These are phyloP conservation scores for Monopis laevigella DNA, from an alignment of 2,888 invertebrate species.

Conservation along the genomic window DNA sequence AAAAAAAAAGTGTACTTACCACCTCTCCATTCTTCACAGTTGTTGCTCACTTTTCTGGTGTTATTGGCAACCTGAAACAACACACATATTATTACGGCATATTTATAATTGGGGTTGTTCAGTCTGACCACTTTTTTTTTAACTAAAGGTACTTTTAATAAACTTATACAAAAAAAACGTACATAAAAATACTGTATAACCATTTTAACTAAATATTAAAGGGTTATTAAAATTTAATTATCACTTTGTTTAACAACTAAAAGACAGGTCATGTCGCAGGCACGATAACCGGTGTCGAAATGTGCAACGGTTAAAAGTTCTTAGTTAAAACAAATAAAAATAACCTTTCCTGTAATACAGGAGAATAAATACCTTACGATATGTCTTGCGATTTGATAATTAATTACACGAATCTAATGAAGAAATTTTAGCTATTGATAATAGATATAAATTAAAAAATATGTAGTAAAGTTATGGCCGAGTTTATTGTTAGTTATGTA, in stretches of 20 bases:
- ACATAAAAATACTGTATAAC: too few relatives aligned
- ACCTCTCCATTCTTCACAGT: constrained; percentile 64
- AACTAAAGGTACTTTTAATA: too few relatives aligned
- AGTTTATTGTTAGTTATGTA: constrained; percentile 1
- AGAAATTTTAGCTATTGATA: too few relatives aligned
- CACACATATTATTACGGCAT: too few relatives aligned
- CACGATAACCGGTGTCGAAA: constrained; percentile 39
- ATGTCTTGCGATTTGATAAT: background rate
- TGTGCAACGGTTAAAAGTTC: constrained; percentile 37
- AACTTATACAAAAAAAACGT: too few relatives aligned
- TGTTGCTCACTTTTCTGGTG: constrained; percentile 67
- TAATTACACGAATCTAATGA: background rate
- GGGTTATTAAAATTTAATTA: too few relatives aligned
- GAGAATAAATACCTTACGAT: background rate
- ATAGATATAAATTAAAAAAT: too few relatives aligned
- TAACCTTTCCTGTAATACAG: background rate
- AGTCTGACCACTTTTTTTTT: too few relatives aligned
- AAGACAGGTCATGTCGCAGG: too few relatives aligned
- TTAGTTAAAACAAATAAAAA: constrained; percentile 25
- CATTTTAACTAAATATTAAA: too few relatives aligned
- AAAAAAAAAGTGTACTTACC: constrained; percentile 37
- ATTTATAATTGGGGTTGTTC: too few relatives aligned
- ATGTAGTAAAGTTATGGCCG: background rate
- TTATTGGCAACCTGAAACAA: constrained; percentile 74
- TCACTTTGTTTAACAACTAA: too few relatives aligned